Evolutionary conservation across 1,140 invertebrate species (phyloP), one percentile per base, ranked within the genome.

Genomic region (Drosophila aff.): DNA sequence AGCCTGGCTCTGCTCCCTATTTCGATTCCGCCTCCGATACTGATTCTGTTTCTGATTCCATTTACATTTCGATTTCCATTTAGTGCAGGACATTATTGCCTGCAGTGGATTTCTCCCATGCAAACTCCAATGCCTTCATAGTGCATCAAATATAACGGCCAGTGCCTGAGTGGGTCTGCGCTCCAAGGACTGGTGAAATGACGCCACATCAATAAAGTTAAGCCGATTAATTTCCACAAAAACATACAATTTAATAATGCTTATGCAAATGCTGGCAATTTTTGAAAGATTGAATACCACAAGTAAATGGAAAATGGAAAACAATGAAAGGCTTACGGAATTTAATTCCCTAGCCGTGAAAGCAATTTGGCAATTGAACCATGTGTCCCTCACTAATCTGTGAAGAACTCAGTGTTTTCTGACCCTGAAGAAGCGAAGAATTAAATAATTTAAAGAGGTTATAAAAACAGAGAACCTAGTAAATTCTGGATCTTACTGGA

Each of bases 201-300:
- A 31, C 43, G 36, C 18, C 38, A 26, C 44, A 33, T 21, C 52
- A 59, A 43, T 43, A 72, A 72, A 43, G 44, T 61, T 73, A 73
- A 73, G 67, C 38, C 38, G 69, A 49, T 73, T 73, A 73, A 60
- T 73, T 50, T 43, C 15, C n/a, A 40, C 52, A 73, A 60, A 65
- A 73, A 59, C 36, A 73, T n/a, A 59, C 43, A 60, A 23, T 40
- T 44, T 58, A 36, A 28, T 36, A 28, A 52, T 67, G 47, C 46
- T 41, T 33, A 50, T 66, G 44, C 44, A 52, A 66, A 23, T 43
- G 28, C 15, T 1, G 4, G 40, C 21, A 23, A 43, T 43, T 15
- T 18, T 26, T 23, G 18, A 6, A 40, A 46, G 15, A 31, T 55
- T 55, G 31, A 55, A 67, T 60, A 9, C 23, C n/a, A n/a, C 8